These are phyloP conservation scores for Athetis lepigone DNA, from an alignment of 2,888 invertebrate genomes.

Conservation along the genomic window DNA sequence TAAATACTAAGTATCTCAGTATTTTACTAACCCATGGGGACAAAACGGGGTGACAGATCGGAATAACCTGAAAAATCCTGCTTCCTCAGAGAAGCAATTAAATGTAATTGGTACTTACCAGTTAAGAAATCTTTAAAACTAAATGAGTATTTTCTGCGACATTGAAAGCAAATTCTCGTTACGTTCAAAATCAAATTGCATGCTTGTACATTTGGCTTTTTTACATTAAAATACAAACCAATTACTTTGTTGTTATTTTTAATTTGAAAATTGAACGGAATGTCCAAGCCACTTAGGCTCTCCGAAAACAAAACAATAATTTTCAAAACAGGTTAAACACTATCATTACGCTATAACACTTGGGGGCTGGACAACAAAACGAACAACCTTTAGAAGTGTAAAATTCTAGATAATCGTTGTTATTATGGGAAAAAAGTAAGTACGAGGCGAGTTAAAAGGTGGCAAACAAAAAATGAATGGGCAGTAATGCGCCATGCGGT, in stretches of 20 bases:
- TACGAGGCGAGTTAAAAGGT: constrained; percentile 34
- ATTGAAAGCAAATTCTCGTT: too few relatives aligned
- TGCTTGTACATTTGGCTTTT: too few relatives aligned
- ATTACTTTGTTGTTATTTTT: background rate
- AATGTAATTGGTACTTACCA: too few relatives aligned
- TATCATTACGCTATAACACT: constrained; percentile 41
- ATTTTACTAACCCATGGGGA: too few relatives aligned
- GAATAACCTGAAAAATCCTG: too few relatives aligned
- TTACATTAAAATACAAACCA: too few relatives aligned
- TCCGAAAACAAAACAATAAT: constrained; percentile 1
- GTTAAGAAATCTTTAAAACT: too few relatives aligned
- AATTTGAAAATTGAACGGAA: background rate
- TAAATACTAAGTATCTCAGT: too few relatives aligned
- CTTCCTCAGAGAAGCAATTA: too few relatives aligned
- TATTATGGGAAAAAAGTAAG: constrained; percentile 55
- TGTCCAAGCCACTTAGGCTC: background rate
- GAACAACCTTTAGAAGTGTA: constrained; percentile 45
- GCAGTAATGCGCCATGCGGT: constrained; percentile 55
- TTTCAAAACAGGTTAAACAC: constrained; percentile 13
- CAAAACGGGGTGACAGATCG: too few relatives aligned
- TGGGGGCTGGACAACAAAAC: constrained; percentile 40
- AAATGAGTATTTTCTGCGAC: too few relatives aligned
- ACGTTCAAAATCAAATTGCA: too few relatives aligned
- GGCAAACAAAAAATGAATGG: constrained; percentile 64
- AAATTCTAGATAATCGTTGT: constrained; percentile 66